Evolutionary conservation across 2,888 invertebrate species (phyloP).

Genomic region (Lamellibrachia columna): DNA sequence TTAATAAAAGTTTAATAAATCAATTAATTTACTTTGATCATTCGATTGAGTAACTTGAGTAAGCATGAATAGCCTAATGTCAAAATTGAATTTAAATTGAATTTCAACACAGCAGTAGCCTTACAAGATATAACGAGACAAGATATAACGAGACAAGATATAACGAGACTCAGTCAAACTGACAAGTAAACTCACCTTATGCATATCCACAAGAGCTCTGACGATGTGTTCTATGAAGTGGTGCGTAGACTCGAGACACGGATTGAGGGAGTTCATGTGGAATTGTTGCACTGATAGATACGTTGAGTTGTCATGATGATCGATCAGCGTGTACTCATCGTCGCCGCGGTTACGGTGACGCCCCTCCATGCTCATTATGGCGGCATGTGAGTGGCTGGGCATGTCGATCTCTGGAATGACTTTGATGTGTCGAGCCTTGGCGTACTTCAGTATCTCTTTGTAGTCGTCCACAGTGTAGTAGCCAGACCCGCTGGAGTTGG

Average conservation of each 20-base stretch:
- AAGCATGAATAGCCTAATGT: no score
- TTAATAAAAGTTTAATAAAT: no score
- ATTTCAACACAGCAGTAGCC: no score
- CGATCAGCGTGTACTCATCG: conserved; percentile 47
- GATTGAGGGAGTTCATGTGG: conserved; percentile 57
- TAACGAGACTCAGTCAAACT: background rate
- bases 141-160: no score
- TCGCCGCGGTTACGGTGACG: background rate
- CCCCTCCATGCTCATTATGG: conserved; percentile 52
- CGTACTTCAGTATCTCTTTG: conserved; percentile 53
- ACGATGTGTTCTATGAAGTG: conserved; percentile 51
- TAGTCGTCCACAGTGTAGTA: conserved; percentile 49
- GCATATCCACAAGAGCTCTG: conserved; percentile 35
- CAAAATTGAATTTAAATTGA: no score
- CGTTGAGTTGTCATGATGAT: conserved; percentile 46
- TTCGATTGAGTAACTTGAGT: no score
- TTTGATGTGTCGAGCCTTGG: conserved; percentile 51
- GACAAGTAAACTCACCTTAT: conserved; percentile 22
- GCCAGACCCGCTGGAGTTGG: conserved; percentile 36
- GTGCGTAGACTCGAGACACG: conserved; percentile 56
- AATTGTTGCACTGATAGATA: conserved; percentile 51
- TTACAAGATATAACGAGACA: background rate
- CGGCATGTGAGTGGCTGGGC: conserved; percentile 58
- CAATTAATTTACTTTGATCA: no score
- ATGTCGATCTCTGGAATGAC: conserved; percentile 58